Evolutionary conservation across 1,140 invertebrate genomes (phyloP), one percentile per base, ranked within the genome.

Genomic region (Ips typographus): DNA sequence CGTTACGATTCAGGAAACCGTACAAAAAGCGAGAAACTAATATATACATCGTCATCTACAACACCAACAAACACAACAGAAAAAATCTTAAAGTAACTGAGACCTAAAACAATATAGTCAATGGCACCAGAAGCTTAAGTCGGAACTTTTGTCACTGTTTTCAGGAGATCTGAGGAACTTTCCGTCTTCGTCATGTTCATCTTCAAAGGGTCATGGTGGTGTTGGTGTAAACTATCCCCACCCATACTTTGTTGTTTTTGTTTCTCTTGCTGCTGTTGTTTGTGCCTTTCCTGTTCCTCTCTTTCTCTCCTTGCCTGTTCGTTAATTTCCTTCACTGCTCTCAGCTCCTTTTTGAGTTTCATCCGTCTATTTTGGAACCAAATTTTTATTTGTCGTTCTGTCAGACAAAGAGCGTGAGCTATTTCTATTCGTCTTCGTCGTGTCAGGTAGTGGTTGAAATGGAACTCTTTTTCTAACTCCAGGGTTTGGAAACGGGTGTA

Each of bases 341-440:
- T 85, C 65, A 96, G 81, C 79, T 96, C 94, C 77, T 98, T 98
- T 86, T 98, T 98, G 82, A 98, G 88, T 82, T 98, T 98, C 96
- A 98, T 98, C 77, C 96, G 88, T 65, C 96, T 86, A 82, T 98
- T 98, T 82, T 98, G 95, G 83, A 97, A 97, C 95, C 95, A 97
- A 78, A 97, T 97, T 85, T 97, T 97, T 78, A 97, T 97, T 84
- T 98, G 96, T 72, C 96, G 86, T 83, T 98, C 96, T 67, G 95
- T 98, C 57, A 98, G 87, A 81, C 95, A 97, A 7, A 98, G 87
- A 42, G 95, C 94, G 82, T 98, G 95, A 5, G 95, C 95, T 74
- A 98, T 97, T 83, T 98, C 96, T 84, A 98, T 98, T 83, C 96
- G 88, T 80, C 96, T 89, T 80, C 95, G 87, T 78, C 95, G 87